phyloP scores from a whole-genome alignment of 2,888 invertebrate genomes.

The Seira sanloemensis region DNA sequence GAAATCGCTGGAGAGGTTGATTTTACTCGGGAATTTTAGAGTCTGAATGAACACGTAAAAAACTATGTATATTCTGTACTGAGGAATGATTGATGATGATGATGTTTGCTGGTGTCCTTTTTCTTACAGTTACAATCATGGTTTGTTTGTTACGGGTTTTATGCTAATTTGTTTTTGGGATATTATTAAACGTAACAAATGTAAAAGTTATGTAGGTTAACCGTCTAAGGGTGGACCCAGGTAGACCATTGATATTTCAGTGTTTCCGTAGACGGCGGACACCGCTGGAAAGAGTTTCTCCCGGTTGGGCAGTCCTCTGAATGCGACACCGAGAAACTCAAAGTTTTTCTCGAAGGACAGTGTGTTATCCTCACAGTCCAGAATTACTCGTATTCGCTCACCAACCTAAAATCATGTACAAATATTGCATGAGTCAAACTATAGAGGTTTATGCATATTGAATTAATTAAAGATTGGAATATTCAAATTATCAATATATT shows the following conservation, averaged over 20 bases:
- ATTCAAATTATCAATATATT: conserved; percentile 41
- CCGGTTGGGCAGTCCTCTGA: conserved; percentile 81
- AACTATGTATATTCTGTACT: no score
- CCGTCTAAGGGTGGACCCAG: conserved; percentile 97
- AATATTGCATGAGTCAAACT: background rate
- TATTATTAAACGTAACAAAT: no score
- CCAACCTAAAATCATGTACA: conserved; percentile 84
- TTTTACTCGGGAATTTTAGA: no score
- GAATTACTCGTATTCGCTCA: conserved; percentile 95
- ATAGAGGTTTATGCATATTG: no score
- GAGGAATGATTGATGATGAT: no score
- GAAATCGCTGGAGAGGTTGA: no score
- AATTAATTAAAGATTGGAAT: background rate
- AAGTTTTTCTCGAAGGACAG: conserved; percentile 98
- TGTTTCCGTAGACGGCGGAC: conserved; percentile 99
- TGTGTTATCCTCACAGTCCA: conserved; percentile 98
- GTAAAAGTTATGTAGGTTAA: no score
- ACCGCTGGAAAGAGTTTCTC: conserved; percentile 96
- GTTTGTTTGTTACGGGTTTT: no score
- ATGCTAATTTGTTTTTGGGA: no score
- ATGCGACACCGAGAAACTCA: conserved; percentile 98
- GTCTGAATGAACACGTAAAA: no score
- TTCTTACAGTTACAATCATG: no score
- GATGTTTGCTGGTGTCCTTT: no score
- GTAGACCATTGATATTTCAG: conserved; percentile 99